phyloP scores from a whole-genome alignment of 2,113 vertebrate genomes.

The Pelobates fuscus region DNA sequence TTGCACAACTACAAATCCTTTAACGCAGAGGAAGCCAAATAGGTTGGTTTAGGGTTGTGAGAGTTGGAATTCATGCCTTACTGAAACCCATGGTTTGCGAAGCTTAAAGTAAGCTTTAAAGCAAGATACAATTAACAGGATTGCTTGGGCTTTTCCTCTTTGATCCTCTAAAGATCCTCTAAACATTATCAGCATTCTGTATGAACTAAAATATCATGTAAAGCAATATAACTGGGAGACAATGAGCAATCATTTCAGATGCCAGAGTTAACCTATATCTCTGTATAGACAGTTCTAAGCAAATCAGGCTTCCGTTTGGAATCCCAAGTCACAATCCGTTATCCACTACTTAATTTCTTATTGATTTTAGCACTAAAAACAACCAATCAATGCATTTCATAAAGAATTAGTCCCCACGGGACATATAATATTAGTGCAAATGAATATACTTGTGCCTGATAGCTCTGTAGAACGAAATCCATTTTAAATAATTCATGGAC shows the following conservation, averaged over 20 bases:
- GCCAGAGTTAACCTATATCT: not conserved
- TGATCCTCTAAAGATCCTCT: not conserved
- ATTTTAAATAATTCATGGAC: conserved; percentile 55
- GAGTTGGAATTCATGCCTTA: too few species aligned
- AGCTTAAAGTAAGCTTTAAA: too few species aligned
- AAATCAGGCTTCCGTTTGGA: not conserved
- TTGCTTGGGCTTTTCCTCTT: not conserved
- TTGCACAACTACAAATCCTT: too few species aligned
- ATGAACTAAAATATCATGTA: not conserved
- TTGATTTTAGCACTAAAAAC: conserved; percentile 52
- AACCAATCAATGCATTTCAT: conserved; percentile 53
- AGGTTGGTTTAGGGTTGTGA: too few species aligned
- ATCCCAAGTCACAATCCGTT: conserved; percentile 23
- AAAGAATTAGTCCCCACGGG: conserved; percentile 51
- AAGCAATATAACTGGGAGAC: not conserved
- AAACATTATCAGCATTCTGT: not conserved
- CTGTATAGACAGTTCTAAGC: not conserved
- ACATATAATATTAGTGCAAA: conserved; percentile 53
- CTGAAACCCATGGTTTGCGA: too few species aligned
- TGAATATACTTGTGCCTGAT: conserved; percentile 53
- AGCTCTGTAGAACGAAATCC: conserved; percentile 53
- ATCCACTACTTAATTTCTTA: conserved; percentile 43
- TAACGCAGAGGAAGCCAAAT: too few species aligned
- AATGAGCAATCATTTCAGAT: not conserved
- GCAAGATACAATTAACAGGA: too few species aligned